Percentiles rank a stretch among this genome's conserved stretches.
Evolutionary conservation across 1,140 invertebrate genomes (phyloP).

Genomic region (Cherax quadricarinatus): DNA sequence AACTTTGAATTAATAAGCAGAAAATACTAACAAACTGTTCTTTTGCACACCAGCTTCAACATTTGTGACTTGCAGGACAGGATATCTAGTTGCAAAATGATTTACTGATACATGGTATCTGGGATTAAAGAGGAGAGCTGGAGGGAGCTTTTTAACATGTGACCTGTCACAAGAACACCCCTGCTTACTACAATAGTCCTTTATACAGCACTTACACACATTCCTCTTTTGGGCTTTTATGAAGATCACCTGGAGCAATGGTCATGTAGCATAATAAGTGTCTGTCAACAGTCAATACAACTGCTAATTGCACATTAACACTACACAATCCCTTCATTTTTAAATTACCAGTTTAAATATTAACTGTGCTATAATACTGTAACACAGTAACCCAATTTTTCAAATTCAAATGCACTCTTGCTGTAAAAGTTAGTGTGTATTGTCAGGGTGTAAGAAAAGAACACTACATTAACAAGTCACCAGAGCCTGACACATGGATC

Average conservation of each 20-base stretch:
- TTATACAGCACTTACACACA: slow-evolving; percentile 4
- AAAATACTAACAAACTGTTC: slow-evolving; percentile 38
- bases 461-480: slow-evolving; percentile 18
- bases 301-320: not conserved
- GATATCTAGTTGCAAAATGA: slow-evolving; percentile 19
- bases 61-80: slow-evolving; percentile 34
- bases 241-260: slow-evolving; percentile 12
- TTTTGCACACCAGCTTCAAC: slow-evolving; percentile 2
- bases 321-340: not conserved
- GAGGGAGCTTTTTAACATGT: slow-evolving; percentile 44
- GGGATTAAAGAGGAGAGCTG: slow-evolving; percentile 35
- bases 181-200: slow-evolving; percentile 18
- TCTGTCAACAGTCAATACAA: slow-evolving; percentile 1
- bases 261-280: slow-evolving; percentile 5
- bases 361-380: not conserved
- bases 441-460: not conserved
- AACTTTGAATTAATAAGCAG: slow-evolving; percentile 30
- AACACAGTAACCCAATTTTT: slow-evolving; percentile 2
- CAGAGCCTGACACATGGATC: not conserved
- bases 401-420: not conserved
- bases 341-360: slow-evolving; percentile 4
- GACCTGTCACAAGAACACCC: slow-evolving; percentile 12
- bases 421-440: not conserved
- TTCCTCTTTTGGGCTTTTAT: not conserved
- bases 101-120: slow-evolving; percentile 17